phyloP scores from a whole-genome alignment of 2,888 invertebrate species.

The Cabera pusaria region DNA sequence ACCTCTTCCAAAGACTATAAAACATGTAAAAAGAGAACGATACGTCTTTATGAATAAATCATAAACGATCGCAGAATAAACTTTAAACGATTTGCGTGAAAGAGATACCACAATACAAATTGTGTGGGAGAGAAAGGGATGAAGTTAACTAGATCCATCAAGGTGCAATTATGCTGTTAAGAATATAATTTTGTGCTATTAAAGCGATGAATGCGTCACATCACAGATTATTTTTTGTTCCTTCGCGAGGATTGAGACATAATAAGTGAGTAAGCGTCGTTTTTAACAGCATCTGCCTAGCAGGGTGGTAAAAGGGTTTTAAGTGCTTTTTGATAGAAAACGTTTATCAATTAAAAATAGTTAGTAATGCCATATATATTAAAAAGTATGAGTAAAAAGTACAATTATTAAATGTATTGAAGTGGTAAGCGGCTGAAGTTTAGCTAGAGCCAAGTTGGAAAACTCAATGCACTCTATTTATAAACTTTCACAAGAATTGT shows the following conservation, averaged over 20 bases:
- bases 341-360: no score
- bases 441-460: no score
- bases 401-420: no score
- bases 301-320: conserved; percentile 2
- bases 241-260: conserved; percentile 44
- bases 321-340: no score
- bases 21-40: conserved; percentile 44
- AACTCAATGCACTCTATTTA: no score
- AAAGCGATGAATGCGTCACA: conserved; percentile 59
- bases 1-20: conserved; percentile 44
- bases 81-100: conserved; percentile 43
- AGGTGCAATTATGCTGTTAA: conserved; percentile 71
- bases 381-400: no score
- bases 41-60: conserved; percentile 37
- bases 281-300: conserved; percentile 6
- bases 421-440: no score
- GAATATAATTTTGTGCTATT: conserved; percentile 66
- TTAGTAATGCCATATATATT: no score
- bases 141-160: conserved; percentile 45
- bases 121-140: conserved; percentile 39
- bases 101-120: conserved; percentile 33
- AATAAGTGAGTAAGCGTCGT: conserved; percentile 17
- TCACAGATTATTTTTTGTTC: conserved; percentile 41
- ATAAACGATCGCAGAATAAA: conserved; percentile 49
- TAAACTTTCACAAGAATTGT: no score